Conservation (phyloP, 30 jellyfish, hydroid and myxozoan species). For the Aurelia coerulea region DNA sequence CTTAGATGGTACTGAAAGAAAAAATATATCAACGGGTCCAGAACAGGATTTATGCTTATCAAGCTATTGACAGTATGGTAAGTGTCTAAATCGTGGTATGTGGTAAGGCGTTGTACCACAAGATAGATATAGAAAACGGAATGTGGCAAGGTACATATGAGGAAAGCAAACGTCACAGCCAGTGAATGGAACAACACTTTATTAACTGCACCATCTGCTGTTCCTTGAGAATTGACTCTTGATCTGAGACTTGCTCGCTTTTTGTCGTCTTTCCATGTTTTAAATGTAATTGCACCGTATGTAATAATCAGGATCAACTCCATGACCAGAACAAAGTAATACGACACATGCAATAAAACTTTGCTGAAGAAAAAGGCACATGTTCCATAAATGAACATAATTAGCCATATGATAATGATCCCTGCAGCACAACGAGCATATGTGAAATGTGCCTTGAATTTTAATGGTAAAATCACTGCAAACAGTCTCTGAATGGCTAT, state of each 20-base stretch:
- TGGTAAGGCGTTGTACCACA: no score
- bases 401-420: constrained; percentile 1
- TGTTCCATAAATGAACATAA: constrained; percentile 10
- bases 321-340: constrained; percentile 1
- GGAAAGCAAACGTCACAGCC: constrained; percentile 29
- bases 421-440: constrained; percentile 8
- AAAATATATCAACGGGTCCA: constrained; percentile 30
- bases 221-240: no score
- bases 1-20: neutral
- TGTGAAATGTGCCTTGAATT: constrained; percentile 8
- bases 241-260: neutral
- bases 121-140: constrained; percentile 15
- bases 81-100: no score
- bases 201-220: neutral
- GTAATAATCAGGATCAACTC: neutral
- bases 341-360: constrained; percentile 9
- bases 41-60: constrained; percentile 21
- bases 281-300: constrained; percentile 29
- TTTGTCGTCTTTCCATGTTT: constrained; percentile 1
- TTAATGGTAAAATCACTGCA: constrained; percentile 14
- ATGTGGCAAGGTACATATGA: constrained; percentile 33
- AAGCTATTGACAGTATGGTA: constrained; percentile 20
- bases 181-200: constrained; percentile 10
- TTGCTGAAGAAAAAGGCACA: constrained; percentile 10
- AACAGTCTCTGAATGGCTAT: constrained; percentile 34